Conservation (phyloP, 2,888 invertebrate genomes). For the Rotaria magnacalcarata region DNA sequence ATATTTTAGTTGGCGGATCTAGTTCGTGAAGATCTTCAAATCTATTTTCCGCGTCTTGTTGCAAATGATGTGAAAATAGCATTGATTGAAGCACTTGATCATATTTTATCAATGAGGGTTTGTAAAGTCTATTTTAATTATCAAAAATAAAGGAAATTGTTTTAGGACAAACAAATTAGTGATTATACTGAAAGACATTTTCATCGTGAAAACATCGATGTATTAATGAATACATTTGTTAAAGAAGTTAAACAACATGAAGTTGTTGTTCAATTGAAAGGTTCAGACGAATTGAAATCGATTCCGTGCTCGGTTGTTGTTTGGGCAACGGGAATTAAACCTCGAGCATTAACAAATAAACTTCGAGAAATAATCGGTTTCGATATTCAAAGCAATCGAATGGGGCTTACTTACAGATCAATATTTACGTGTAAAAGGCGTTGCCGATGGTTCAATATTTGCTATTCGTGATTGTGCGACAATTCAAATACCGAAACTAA, state of each 20-base stretch:
- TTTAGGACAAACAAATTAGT: not conserved
- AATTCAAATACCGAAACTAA: constrained; percentile 50
- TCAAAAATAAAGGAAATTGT: too few relatives aligned
- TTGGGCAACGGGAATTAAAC: constrained; percentile 60
- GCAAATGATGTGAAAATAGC: constrained; percentile 3
- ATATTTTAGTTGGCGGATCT: constrained; percentile 7
- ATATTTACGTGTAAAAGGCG: constrained; percentile 51
- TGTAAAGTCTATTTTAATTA: not conserved
- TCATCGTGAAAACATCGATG: constrained; percentile 33
- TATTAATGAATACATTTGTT: constrained; percentile 13
- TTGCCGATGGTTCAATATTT: constrained; percentile 53
- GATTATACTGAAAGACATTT: constrained; percentile 33
- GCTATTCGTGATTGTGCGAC: constrained; percentile 60
- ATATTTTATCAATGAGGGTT: constrained; percentile 28
- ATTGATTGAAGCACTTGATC: constrained; percentile 22
- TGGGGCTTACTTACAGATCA: constrained; percentile 53
- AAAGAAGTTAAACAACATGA: constrained; percentile 27
- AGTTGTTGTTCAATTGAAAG: constrained; percentile 25
- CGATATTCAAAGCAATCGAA: constrained; percentile 6
- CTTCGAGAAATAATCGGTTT: constrained; percentile 21
- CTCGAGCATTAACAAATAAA: not conserved
- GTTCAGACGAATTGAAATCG: not conserved
- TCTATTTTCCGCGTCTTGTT: constrained; percentile 14
- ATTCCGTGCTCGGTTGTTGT: constrained; percentile 60
- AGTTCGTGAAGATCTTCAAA: constrained; percentile 26